Evolutionary conservation across 2,113 vertebrate genomes (phyloP).

Genomic region (Gasterosteus aculeatus): DNA sequence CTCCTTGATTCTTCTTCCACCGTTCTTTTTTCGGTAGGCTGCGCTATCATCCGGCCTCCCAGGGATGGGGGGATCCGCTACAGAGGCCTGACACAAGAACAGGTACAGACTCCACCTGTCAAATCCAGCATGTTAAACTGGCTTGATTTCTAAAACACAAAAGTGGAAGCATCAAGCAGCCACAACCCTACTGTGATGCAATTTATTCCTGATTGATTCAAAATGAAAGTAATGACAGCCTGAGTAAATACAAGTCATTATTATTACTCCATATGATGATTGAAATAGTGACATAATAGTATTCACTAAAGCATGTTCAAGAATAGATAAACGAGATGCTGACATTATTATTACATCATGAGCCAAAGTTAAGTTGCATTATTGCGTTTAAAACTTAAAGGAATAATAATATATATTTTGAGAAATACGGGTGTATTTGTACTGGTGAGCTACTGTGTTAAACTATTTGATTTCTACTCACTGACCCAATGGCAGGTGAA

Average conservation of each 20-base stretch:
- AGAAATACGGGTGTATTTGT: background rate
- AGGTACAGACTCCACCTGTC: constrained; percentile 61
- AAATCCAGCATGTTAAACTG: constrained; percentile 3
- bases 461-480: background rate
- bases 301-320: background rate
- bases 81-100: constrained; percentile 92
- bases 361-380: background rate
- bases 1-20: constrained; percentile 10
- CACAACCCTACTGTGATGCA: background rate
- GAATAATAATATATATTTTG: background rate
- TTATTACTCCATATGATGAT: background rate
- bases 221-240: background rate
- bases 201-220: background rate
- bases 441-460: too few relatives aligned
- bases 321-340: background rate
- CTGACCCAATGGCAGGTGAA: background rate
- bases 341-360: constrained; percentile 1
- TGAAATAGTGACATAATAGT: background rate
- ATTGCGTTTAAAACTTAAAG: background rate
- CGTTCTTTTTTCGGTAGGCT: constrained; percentile 75
- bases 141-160: background rate
- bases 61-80: constrained; percentile 95
- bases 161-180: background rate
- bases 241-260: background rate
- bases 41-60: constrained; percentile 92